Percentiles rank a stretch among this genome's conserved stretches.
Evolutionary conservation across 2,888 invertebrate genomes (phyloP).

Genomic region (Philaethria dido): DNA sequence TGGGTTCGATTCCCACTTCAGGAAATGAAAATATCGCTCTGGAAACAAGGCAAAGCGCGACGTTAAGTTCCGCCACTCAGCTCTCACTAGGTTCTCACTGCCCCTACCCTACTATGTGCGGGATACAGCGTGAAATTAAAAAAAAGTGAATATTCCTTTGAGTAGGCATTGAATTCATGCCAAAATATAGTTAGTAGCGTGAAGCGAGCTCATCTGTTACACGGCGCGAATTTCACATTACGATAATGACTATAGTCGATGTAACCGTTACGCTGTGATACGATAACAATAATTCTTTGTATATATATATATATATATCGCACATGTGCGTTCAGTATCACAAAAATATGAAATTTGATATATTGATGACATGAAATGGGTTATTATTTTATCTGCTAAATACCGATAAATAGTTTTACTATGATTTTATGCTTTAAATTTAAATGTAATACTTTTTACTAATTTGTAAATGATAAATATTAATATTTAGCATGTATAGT

Average conservation of each 20-base stretch:
- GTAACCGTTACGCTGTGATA: background rate
- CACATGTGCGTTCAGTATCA: background rate
- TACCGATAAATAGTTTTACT: background rate
- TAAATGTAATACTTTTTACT: no score
- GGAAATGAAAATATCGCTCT: no score
- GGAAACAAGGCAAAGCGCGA: no score
- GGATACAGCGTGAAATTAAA: no score
- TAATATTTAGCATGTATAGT: no score
- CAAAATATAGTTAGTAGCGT: no score
- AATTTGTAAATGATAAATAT: no score
- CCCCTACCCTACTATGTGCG: no score
- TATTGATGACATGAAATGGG: background rate
- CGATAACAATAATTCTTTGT: background rate
- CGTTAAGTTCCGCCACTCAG: no score
- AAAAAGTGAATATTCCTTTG: background rate
- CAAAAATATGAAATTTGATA: constrained; percentile 1
- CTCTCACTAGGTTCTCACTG: no score
- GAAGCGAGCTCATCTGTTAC: background rate
- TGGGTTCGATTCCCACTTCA: no score
- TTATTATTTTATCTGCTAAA: background rate
- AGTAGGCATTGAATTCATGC: background rate
- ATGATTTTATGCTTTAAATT: background rate
- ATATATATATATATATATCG: background rate
- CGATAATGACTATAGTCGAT: background rate
- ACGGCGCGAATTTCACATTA: background rate